These are phyloP conservation scores for Nomada ferruginata DNA, from an alignment of 2,888 invertebrate genomes.

Conservation along the genomic window DNA sequence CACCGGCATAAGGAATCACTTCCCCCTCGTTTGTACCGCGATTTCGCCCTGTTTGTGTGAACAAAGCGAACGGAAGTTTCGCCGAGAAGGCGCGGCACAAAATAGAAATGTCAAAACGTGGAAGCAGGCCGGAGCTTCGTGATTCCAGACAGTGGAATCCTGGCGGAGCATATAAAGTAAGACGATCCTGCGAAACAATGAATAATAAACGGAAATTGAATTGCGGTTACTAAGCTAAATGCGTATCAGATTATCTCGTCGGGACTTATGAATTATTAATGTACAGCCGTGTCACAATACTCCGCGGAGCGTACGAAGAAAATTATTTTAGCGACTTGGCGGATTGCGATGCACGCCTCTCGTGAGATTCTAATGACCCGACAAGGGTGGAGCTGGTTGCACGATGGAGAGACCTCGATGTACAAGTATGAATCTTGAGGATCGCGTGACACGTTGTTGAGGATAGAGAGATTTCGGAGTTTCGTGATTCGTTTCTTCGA, in stretches of 20 bases:
- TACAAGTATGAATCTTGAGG: background rate
- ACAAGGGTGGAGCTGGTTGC: no score
- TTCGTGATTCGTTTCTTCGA: background rate
- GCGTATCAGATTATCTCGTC: constrained; percentile 45
- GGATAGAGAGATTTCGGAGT: background rate
- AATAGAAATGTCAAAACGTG: constrained; percentile 34
- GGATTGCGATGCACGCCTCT: background rate
- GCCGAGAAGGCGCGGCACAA: constrained; percentile 3
- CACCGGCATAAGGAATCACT: background rate
- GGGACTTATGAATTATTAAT: constrained; percentile 55
- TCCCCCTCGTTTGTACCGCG: background rate
- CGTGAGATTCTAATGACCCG: constrained; percentile 19
- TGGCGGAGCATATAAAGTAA: constrained; percentile 13
- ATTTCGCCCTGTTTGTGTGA: background rate
- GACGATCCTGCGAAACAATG: constrained; percentile 45
- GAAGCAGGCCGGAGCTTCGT: background rate
- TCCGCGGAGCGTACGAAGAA: constrained; percentile 19
- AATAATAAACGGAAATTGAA: constrained; percentile 58
- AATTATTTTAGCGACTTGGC: constrained; percentile 43
- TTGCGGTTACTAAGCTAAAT: constrained; percentile 48
- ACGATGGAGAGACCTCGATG: background rate
- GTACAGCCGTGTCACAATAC: constrained; percentile 19
- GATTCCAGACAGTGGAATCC: constrained; percentile 9
- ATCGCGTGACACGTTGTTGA: background rate
- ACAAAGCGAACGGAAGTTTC: background rate